Evolutionary conservation across 1,140 invertebrate species (phyloP).

Genomic region (Magallana gigas): DNA sequence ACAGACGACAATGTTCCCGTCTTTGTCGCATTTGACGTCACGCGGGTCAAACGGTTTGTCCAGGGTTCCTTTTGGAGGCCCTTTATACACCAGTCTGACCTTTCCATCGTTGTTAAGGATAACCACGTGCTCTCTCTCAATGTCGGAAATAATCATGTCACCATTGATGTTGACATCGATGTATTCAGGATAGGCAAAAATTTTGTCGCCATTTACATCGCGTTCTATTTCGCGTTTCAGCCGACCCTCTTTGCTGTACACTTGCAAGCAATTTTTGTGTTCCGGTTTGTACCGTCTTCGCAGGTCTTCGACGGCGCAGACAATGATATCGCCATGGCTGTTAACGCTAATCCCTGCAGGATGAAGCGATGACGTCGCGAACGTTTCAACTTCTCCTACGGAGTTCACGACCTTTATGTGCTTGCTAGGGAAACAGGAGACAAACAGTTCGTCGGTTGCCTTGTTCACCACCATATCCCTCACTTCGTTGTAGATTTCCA

Average conservation of each 20-base stretch:
- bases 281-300: constrained; percentile 53
- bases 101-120: constrained; percentile 53
- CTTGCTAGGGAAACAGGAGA: constrained; percentile 57
- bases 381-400: constrained; percentile 43
- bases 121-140: constrained; percentile 53
- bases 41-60: constrained; percentile 58
- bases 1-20: constrained; percentile 65
- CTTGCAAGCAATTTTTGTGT: constrained; percentile 53
- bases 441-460: constrained; percentile 50
- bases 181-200: constrained; percentile 60
- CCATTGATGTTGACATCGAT: constrained; percentile 61
- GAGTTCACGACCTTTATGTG: constrained; percentile 50
- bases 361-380: constrained; percentile 46
- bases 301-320: constrained; percentile 53
- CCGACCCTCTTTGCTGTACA: constrained; percentile 52
- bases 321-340: constrained; percentile 52
- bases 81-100: constrained; percentile 54
- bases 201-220: constrained; percentile 44
- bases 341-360: constrained; percentile 52
- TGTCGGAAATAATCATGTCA: constrained; percentile 58
- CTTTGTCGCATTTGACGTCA: constrained; percentile 64
- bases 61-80: constrained; percentile 45
- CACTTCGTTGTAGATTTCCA: constrained; percentile 52
- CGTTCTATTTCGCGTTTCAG: constrained; percentile 54
- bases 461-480: constrained; percentile 55